Evolutionary conservation across 2,888 invertebrate species (phyloP).

Genomic region (Lasioglossum marginatum): DNA sequence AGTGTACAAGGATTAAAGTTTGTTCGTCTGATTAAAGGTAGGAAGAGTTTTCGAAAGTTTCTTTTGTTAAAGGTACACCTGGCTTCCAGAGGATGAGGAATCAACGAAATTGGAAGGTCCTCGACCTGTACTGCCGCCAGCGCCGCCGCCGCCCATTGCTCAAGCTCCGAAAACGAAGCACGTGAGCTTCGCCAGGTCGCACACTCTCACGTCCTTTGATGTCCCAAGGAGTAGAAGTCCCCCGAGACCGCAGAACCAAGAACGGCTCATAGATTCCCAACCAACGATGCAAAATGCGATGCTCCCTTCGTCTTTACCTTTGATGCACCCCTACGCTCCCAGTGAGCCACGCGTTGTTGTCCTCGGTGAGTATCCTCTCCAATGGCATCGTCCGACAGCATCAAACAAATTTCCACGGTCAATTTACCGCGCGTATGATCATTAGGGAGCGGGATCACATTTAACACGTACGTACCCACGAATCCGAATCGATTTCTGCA

Average conservation of each 20-base stretch:
- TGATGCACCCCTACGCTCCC: slow-evolving; percentile 75
- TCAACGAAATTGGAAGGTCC: slow-evolving; percentile 91
- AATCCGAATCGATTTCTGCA: neutral
- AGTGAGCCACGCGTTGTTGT: slow-evolving; percentile 83
- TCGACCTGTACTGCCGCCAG: slow-evolving; percentile 83
- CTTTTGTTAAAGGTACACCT: slow-evolving; percentile 86
- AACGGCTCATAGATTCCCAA: slow-evolving; percentile 84
- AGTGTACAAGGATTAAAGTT: no score
- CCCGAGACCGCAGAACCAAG: slow-evolving; percentile 85
- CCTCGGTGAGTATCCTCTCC: slow-evolving; percentile 79
- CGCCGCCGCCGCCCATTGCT: slow-evolving; percentile 87
- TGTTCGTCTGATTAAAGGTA: neutral
- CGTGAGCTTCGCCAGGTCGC: slow-evolving; percentile 95
- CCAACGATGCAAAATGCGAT: slow-evolving; percentile 79
- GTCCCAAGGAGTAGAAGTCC: slow-evolving; percentile 84
- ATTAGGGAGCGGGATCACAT: neutral
- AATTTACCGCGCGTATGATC: neutral
- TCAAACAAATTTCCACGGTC: slow-evolving; percentile 7
- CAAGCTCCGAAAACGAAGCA: slow-evolving; percentile 93
- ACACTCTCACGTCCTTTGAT: slow-evolving; percentile 94
- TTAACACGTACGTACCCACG: neutral
- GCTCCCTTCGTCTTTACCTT: slow-evolving; percentile 72
- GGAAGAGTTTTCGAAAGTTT: neutral
- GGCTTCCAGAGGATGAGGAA: slow-evolving; percentile 92
- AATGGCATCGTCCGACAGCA: neutral